Evolutionary conservation across 2,888 invertebrate genomes (phyloP), one percentile per base, ranked within the genome.

Genomic region (Anarsia innoxiella): DNA sequence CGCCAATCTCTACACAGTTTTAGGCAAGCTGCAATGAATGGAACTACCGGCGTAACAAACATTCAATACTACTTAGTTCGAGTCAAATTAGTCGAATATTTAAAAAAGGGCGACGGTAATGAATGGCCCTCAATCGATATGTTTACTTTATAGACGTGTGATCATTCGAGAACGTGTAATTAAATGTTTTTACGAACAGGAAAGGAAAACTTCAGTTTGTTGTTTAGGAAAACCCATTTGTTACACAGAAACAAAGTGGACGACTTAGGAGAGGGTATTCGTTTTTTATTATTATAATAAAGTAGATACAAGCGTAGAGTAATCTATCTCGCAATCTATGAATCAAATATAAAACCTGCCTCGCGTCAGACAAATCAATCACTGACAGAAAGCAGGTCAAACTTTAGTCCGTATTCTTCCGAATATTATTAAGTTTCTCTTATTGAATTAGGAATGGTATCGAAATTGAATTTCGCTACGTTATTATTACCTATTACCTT

Each of bases 81-180:
- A n/a, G n/a, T n/a, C n/a, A n/a, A n/a, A n/a, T n/a, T n/a, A n/a
- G n/a, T n/a, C n/a, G n/a, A n/a, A n/a, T n/a, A n/a, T n/a, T n/a
- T 39, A 36, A 27, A 40, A 36, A 55, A 53, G 49, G 55, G 53
- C 46, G 51, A 46, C 39, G 44, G 53, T 63, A 56, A 61, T n/a
- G n/a, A n/a, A n/a, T 61, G 54, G 56, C 48, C 40, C 51, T 39
- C 57, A 57, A 65, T 61, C 56, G 56, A 61, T 48, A 45, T 66
- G 66, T 69, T 66, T 66, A 57, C 55, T 49, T 49, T 54, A 53
- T 56, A 11, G 19, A 19, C 19, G 3, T 3, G 6, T 6, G 19
- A 19, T 19, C 19, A n/a, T n/a, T n/a, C n/a, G n/a, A n/a, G n/a
- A n/a, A n/a, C n/a, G n/a, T n/a, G n/a, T n/a, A n/a, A n/a, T n/a